A percentile compares a stretch with the other conserved stretches of the same genome.
Evolutionary conservation across 2,888 invertebrate species (phyloP).

Genomic region (Platycheirus rosarum): DNA sequence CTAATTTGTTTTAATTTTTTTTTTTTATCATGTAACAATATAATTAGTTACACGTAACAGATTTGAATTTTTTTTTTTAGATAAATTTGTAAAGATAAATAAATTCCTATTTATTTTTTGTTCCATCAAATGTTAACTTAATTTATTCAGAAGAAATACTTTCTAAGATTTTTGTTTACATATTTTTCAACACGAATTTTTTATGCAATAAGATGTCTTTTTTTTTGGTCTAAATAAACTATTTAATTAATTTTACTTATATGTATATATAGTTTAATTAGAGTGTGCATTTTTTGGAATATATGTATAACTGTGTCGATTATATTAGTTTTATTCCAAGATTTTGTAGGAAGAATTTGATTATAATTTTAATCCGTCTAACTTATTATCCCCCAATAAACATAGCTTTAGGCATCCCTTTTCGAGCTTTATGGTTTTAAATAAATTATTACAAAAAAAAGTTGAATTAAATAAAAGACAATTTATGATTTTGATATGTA

Average conservation of each 20-base stretch:
- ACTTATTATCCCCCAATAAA: neutral
- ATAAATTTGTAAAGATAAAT: constrained; percentile 21
- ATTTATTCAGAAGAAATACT: constrained; percentile 19
- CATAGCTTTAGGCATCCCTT: neutral
- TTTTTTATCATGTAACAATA: constrained; percentile 57
- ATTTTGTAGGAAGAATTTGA: constrained; percentile 50
- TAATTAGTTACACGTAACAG: constrained; percentile 24
- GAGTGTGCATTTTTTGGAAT: constrained; percentile 60
- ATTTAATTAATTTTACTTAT: too few relatives aligned
- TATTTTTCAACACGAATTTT: neutral
- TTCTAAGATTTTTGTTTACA: neutral
- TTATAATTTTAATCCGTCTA: constrained; percentile 2
- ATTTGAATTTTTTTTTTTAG: constrained; percentile 21
- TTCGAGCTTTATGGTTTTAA: too few relatives aligned
- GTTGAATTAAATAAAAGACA: too few relatives aligned
- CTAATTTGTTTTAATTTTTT: neutral
- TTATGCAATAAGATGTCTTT: neutral
- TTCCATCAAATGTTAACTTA: constrained; percentile 5
- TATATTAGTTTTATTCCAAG: constrained; percentile 6
- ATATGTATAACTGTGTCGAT: constrained; percentile 48
- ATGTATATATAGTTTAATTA: constrained; percentile 40
- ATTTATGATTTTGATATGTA: too few relatives aligned
- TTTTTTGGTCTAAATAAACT: too few relatives aligned
- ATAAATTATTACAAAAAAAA: too few relatives aligned
- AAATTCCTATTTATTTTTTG: constrained; percentile 18